Conservation (phyloP, 2,113 vertebrate species). For the Corydoras maculifer region DNA sequence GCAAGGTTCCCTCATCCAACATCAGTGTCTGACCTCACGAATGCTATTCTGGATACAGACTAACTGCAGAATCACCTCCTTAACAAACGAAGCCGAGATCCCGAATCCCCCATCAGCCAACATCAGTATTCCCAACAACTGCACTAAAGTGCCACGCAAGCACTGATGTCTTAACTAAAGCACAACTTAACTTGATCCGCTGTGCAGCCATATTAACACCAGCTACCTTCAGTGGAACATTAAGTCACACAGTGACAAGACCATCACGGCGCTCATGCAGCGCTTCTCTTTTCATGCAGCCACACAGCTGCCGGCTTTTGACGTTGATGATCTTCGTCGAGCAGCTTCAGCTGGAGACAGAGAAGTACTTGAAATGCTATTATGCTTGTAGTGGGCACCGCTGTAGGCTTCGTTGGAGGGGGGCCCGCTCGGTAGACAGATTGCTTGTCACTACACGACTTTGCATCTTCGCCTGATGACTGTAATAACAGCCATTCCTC, state of each 20-base stretch:
- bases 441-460: constrained; percentile 65
- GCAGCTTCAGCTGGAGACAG: constrained; percentile 47
- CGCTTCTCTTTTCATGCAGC: constrained; percentile 22
- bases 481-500: constrained; percentile 66
- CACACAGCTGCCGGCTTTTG: constrained; percentile 43
- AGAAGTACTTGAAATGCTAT: constrained; percentile 66
- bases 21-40: too few species aligned
- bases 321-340: constrained; percentile 39
- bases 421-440: constrained; percentile 46
- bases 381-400: constrained; percentile 55
- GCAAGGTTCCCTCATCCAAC: too few species aligned
- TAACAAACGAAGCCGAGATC: too few species aligned
- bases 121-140: too few species aligned
- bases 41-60: too few species aligned
- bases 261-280: constrained; percentile 17
- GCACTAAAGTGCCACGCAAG: not conserved
- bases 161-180: not conserved
- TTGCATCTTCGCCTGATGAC: constrained; percentile 59
- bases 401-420: constrained; percentile 56
- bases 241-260: constrained; percentile 11
- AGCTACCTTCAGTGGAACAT: not conserved
- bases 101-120: too few species aligned
- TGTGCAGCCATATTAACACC: not conserved
- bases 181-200: not conserved
- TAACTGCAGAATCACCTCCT: too few species aligned